Evolutionary conservation across 2,797 vertebrate genomes (phyloP), one percentile per base, ranked within the genome.

Genomic region (Hyperoplus immaculatus): DNA sequence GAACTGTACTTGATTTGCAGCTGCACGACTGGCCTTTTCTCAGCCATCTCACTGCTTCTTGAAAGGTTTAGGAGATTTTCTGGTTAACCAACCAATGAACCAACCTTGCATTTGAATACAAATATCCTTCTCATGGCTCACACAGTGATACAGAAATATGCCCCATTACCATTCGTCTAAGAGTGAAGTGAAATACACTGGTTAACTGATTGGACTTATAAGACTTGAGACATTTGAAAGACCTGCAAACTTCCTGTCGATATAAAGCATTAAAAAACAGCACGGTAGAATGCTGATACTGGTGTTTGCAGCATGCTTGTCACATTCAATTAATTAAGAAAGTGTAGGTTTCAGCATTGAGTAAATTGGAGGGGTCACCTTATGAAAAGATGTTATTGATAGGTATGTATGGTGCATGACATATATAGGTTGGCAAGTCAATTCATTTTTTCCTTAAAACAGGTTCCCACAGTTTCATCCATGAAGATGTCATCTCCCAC

Each of bases 1-100:
- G 51, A 61, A 54, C 45, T 81, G 57, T 15, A 63, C 75, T 68
- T 72, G 70, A 56, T 74, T 84, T 82, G 76, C 80, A 85, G 78
- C 78, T 82, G 79, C 75, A 80, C 81, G 79, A 49, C 65, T 72
- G 79, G 77, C 63, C 39, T 84, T 47, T 56, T 66, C 59, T 11
- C 73, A 72, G 38, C 5, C 58, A 46, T 67, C 66, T 70, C 45
- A 54, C 29, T 21, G 69, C 49, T 56, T 58, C 2, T 56, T 69
- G 41, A 16, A n/a, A 65, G 9, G 29, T 77, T 78, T 43, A 10
- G 8, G 12, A 51, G 36, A 77, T 80, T 39, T 60, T 71, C 46
- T 68, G 54, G 56, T 61, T 29, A 64, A 79, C 15, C 64, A 45
- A n/a, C 11, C 41, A 78, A 60, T 58, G 15, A 50, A n/a, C 12